A percentile compares a stretch with the other conserved stretches of the same genome.
phyloP scores from a whole-genome alignment of 2,113 vertebrate species.

The Vulpes vulpes region DNA sequence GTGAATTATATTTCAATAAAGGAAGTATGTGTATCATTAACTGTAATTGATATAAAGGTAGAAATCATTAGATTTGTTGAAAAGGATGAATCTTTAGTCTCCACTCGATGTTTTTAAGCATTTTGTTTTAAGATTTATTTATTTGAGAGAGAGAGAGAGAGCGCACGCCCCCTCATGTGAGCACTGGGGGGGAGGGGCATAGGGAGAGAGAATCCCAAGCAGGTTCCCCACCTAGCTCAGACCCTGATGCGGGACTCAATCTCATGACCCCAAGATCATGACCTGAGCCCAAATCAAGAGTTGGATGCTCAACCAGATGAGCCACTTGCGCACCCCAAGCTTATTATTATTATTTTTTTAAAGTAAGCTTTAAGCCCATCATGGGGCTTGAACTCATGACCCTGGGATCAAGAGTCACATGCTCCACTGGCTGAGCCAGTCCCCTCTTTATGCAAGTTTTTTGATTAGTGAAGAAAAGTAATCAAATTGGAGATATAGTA shows the following conservation, averaged over 20 bases:
- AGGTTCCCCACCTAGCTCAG: too few relatives aligned
- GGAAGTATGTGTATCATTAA: not conserved
- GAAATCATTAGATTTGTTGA: not conserved
- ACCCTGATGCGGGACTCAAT: not conserved
- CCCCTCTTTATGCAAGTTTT: not conserved
- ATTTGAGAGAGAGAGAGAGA: too few relatives aligned
- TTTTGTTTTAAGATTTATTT: not conserved
- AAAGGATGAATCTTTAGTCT: constrained; percentile 6
- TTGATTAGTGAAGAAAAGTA: constrained; percentile 9
- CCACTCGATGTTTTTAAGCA: not conserved
- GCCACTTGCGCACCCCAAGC: not conserved
- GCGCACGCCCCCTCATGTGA: too few relatives aligned
- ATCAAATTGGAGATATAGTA: not conserved
- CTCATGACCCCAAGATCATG: not conserved
- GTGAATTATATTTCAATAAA: not conserved
- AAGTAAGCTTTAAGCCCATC: not conserved
- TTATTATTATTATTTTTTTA: not conserved
- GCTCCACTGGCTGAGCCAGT: not conserved
- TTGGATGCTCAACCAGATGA: not conserved
- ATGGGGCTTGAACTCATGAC: not conserved
- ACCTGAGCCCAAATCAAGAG: not conserved
- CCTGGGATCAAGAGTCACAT: not conserved
- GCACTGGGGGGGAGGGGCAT: too few relatives aligned
- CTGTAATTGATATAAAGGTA: not conserved
- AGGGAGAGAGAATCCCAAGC: too few relatives aligned